A percentile compares a stretch with the other conserved stretches of the same genome.
These are phyloP conservation scores for Scomber colias DNA, from an alignment of 2,113 vertebrate species.

Conservation along the genomic window DNA sequence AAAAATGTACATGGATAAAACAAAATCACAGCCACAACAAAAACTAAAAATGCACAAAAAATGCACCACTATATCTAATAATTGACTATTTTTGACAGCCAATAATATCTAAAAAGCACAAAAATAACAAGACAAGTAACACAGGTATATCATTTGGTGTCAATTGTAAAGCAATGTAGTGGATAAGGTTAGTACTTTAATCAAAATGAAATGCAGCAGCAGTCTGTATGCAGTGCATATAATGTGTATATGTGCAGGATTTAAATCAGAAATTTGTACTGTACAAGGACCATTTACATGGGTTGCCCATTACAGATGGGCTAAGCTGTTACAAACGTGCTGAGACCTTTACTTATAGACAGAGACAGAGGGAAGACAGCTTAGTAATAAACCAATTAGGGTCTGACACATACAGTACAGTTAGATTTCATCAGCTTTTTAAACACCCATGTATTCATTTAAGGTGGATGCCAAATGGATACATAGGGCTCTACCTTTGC, in stretches of 20 bases:
- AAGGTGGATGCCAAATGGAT: constrained; percentile 72
- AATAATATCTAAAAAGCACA: constrained; percentile 75
- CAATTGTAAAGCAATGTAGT: constrained; percentile 75
- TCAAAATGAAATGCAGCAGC: constrained; percentile 73
- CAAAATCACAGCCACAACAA: constrained; percentile 53
- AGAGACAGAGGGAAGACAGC: constrained; percentile 76
- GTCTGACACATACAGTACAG: constrained; percentile 76
- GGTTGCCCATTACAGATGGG: constrained; percentile 84
- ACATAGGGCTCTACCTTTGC: constrained; percentile 71
- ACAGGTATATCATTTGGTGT: constrained; percentile 68
- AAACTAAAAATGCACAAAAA: constrained; percentile 60
- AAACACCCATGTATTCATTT: constrained; percentile 78
- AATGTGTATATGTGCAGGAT: constrained; percentile 56
- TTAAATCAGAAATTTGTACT: constrained; percentile 65
- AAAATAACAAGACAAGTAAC: constrained; percentile 69
- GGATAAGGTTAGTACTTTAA: constrained; percentile 73
- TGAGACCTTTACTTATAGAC: constrained; percentile 76
- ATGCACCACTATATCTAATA: constrained; percentile 67
- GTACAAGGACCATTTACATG: constrained; percentile 86
- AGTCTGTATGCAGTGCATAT: constrained; percentile 59
- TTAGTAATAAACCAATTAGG: constrained; percentile 65
- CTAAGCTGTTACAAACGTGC: constrained; percentile 71
- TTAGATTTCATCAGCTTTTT: constrained; percentile 28
- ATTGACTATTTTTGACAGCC: constrained; percentile 48
- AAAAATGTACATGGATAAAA: constrained; percentile 56